phyloP scores from a whole-genome alignment of 2,113 vertebrate genomes.

The Leptobrachium ailaonicum region DNA sequence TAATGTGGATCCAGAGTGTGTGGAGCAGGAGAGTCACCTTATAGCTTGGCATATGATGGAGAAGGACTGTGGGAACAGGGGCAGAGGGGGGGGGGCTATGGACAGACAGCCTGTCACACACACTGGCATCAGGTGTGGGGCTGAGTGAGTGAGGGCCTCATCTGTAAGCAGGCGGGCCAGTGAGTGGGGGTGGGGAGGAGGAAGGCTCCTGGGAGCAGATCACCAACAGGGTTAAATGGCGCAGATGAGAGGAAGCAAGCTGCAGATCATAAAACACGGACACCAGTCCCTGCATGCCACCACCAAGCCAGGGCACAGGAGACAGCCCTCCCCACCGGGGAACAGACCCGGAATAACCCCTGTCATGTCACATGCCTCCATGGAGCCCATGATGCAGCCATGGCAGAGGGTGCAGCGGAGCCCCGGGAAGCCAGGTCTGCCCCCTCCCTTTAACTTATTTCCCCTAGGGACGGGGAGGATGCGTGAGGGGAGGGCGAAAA shows the following conservation, averaged over 20 bases:
- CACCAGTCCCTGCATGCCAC: neutral
- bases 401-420: neutral
- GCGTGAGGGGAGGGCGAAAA: neutral
- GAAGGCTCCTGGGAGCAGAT: slow-evolving; percentile 76
- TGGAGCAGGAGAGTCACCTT: too few relatives aligned
- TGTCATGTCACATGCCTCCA: neutral
- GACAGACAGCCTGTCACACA: too few relatives aligned
- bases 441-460: slow-evolving; percentile 5
- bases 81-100: too few relatives aligned
- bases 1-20: too few relatives aligned
- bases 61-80: too few relatives aligned
- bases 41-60: too few relatives aligned
- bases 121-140: too few relatives aligned
- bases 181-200: slow-evolving; percentile 63
- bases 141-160: too few relatives aligned
- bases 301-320: neutral
- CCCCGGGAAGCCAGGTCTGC: neutral
- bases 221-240: slow-evolving; percentile 68
- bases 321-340: neutral
- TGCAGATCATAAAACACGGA: neutral
- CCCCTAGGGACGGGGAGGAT: neutral
- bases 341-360: neutral
- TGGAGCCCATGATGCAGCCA: neutral
- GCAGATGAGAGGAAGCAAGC: slow-evolving; percentile 53
- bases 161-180: too few relatives aligned